phyloP scores from a whole-genome alignment of 2,113 vertebrate species.

The Malurus alboscapulatus region DNA sequence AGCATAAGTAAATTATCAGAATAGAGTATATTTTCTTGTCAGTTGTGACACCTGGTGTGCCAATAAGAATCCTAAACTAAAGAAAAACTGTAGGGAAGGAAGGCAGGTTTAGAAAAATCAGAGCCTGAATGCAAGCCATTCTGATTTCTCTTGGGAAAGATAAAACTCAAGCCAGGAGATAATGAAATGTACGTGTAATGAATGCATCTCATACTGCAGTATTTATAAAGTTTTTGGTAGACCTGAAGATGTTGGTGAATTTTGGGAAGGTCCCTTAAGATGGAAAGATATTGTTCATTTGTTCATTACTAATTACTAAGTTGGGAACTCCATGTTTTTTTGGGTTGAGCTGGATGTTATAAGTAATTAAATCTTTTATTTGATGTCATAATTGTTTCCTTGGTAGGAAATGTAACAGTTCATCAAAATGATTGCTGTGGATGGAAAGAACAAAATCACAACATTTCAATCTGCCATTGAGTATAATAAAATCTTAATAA shows the following conservation, averaged over 20 bases:
- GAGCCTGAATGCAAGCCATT: neutral
- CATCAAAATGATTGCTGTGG: neutral
- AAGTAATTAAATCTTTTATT: neutral
- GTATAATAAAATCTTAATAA: neutral
- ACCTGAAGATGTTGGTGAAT: neutral
- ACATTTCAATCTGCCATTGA: neutral
- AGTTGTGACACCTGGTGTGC: neutral
- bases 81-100: neutral
- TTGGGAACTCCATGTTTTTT: neutral
- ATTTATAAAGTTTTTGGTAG: neutral
- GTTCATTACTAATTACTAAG: neutral
- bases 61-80: neutral
- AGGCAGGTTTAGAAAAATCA: neutral
- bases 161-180: neutral
- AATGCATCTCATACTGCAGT: neutral
- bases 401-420: neutral
- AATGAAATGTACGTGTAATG: neutral
- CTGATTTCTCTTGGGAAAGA: neutral
- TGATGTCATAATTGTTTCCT: neutral
- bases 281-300: neutral
- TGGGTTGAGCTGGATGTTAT: fast-evolving
- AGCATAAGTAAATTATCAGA: neutral
- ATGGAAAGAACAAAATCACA: neutral
- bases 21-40: neutral
- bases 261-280: neutral